A percentile compares a stretch with the other conserved stretches of the same genome.
Evolutionary conservation across 2,113 vertebrate genomes (phyloP).

Genomic region (Craseonycteris thonglongyai): DNA sequence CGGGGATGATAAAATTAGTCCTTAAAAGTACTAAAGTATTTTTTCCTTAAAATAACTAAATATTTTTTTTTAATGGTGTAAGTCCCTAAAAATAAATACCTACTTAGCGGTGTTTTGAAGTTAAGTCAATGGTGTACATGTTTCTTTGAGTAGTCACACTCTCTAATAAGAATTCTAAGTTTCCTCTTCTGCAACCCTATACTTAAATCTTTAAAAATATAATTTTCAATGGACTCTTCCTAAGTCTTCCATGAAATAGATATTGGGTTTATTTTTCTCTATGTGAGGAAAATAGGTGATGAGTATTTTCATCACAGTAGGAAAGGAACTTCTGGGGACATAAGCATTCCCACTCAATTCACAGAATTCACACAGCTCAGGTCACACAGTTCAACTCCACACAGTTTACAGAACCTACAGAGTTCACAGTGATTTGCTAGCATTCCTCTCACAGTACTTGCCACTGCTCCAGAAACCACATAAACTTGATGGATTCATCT

Average conservation of each 20-base stretch:
- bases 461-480: neutral
- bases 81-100: neutral
- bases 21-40: neutral
- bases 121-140: neutral
- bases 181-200: neutral
- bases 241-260: neutral
- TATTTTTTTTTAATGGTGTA: neutral
- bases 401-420: too few species aligned
- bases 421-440: neutral
- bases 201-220: neutral
- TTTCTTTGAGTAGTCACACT: neutral
- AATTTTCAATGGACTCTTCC: neutral
- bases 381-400: too few species aligned
- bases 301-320: neutral
- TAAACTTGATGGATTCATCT: neutral
- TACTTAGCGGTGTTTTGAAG: neutral
- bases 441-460: too few species aligned
- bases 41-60: neutral
- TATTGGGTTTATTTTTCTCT: neutral
- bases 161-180: neutral
- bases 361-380: too few species aligned
- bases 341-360: neutral
- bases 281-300: neutral
- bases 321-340: neutral
- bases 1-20: neutral